Base-by-base conservation (phyloP, 2,113 vertebrate genomes). In the Struthio camelus region DNA sequence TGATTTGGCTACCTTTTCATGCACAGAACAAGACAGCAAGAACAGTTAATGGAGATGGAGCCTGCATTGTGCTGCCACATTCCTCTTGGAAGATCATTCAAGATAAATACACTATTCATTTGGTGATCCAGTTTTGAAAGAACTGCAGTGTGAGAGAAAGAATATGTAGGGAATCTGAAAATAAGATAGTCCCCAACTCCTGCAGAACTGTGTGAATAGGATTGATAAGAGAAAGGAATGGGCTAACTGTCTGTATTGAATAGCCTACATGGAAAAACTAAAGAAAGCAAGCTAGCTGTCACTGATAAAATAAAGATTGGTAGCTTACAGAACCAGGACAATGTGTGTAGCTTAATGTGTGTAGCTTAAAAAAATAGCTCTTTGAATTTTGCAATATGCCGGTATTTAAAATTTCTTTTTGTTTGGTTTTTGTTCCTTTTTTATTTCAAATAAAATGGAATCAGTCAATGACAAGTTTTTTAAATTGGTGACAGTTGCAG, bases 161-260 rank as follows among this genome's bases (percentile, higher is more conserved):
- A 95, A 94, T 71, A 75, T 48, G 72, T 44, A 58, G 81, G 61
- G 91, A 95, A 64, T 93, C 89, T 84, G 89, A 89, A 91, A 85
- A 87, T 61, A 86, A 97, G 90, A 94, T 91, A 92, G 79, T 82
- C 64, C 44, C 44, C 25, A 59, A 36, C 84, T 96, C 65, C 80
- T 85, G 89, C 82, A 83, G 90, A 92, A 75, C 64, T 88, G 48
- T 36, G n/a, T 96, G 96, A 95, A 95, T 80, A 93, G 76, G 82
- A 95, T 15, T 38, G 96, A 94, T 96, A 96, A 97, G 91, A 51
- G 71, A 92, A 89, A 84, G 94, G 88, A 97, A 93, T 34, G 42
- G 54, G 36, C 76, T 95, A 84, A 78, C 76, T 82, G 73, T 70
- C 27, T 94, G 27, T 89, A 54, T 85, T 93, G 64, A 89, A 89